These are phyloP conservation scores for Zaprionus lachaisei DNA, from an alignment of 1,140 invertebrate species.

Conservation along the genomic window DNA sequence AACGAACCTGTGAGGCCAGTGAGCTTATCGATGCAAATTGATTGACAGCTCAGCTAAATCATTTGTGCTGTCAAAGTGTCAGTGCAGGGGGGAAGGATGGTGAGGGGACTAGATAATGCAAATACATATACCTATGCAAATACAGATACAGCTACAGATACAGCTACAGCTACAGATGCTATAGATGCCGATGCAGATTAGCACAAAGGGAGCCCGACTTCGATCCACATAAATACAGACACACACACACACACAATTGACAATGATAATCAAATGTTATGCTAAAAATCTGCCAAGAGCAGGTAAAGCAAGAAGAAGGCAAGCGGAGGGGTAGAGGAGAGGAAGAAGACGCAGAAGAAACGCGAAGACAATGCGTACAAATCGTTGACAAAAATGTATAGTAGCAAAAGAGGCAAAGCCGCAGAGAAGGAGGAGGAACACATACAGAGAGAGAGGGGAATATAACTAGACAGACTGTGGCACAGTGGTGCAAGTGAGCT, in stretches of 20 bases:
- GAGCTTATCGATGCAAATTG: conserved; percentile 56
- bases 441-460: not conserved
- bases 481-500: not conserved
- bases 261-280: conserved; percentile 81
- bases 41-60: conserved; percentile 77
- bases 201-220: conserved; percentile 67
- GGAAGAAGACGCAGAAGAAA: conserved; percentile 10
- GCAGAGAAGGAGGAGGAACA: not conserved
- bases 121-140: not conserved
- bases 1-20: conserved; percentile 40
- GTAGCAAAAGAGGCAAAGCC: conserved; percentile 59
- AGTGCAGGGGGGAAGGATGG: not conserved
- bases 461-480: conserved; percentile 33
- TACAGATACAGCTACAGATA: conserved; percentile 2
- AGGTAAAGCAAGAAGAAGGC: conserved; percentile 17
- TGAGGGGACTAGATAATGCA: not conserved
- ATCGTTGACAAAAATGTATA: conserved; percentile 84
- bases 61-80: conserved; percentile 69
- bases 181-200: not conserved
- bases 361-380: conserved; percentile 79
- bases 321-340: not conserved
- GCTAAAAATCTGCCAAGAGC: conserved; percentile 69
- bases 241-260: conserved; percentile 64
- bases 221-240: conserved; percentile 58
- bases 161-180: not conserved